Evolutionary conservation across 2,113 vertebrate genomes (phyloP).

Genomic region (Semnornis frantzii): DNA sequence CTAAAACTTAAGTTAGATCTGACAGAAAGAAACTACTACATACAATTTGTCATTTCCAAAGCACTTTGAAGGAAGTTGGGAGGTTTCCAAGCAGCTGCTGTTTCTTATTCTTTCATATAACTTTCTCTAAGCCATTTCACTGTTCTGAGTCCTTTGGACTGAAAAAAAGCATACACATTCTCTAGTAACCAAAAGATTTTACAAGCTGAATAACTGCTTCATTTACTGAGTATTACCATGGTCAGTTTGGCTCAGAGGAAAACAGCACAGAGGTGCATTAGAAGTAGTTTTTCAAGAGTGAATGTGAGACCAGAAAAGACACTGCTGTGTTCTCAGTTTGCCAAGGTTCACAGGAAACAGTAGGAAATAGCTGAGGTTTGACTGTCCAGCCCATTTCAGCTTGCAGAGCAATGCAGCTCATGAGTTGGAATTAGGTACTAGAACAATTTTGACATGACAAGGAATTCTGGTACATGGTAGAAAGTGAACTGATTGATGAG

Average conservation of each 20-base stretch:
- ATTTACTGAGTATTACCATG: not conserved
- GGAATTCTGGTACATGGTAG: not conserved
- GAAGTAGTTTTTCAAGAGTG: not conserved
- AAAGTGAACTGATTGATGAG: not conserved
- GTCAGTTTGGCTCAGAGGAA: not conserved
- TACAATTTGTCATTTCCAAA: not conserved
- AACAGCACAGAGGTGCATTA: not conserved
- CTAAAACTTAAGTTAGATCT: not conserved
- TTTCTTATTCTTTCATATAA: not conserved
- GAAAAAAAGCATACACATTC: not conserved
- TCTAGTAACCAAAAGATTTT: not conserved
- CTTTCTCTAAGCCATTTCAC: not conserved
- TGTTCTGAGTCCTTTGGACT: not conserved
- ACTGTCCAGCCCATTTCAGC: not conserved
- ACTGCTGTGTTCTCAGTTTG: not conserved
- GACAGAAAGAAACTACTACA: not conserved
- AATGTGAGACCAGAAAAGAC: not conserved
- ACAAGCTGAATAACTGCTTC: not conserved
- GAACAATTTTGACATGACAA: not conserved
- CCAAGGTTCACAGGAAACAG: not conserved
- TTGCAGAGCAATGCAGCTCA: not conserved
- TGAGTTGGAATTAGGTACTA: not conserved
- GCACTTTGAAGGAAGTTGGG: not conserved
- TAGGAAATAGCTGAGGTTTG: not conserved
- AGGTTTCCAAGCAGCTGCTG: conserved; percentile 6